phyloP scores from a whole-genome alignment of 1,140 invertebrate genomes.

The Rhizoglyphus robini region DNA sequence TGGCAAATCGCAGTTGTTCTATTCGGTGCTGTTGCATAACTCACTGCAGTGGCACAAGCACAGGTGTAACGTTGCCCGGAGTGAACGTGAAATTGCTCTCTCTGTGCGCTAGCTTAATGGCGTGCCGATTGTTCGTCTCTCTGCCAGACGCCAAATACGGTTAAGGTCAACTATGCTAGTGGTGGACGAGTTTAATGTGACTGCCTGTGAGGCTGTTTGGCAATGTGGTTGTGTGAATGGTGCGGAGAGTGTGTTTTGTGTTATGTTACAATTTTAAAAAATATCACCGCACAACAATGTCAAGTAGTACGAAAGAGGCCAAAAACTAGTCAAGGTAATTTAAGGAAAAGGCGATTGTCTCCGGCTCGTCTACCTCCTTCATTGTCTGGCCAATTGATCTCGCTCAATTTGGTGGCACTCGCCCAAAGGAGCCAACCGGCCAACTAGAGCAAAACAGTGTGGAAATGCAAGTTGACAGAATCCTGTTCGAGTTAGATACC shows the following conservation, averaged over 20 bases:
- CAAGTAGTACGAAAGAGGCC: background rate
- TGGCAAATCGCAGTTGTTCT: background rate
- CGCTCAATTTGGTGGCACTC: background rate
- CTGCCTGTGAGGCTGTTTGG: background rate
- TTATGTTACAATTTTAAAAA: slow-evolving; percentile 7
- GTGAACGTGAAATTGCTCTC: background rate
- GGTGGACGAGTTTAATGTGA: background rate
- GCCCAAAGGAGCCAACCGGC: background rate
- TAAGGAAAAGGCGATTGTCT: background rate
- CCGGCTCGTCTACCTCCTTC: background rate
- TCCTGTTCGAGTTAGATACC: no score
- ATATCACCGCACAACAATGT: slow-evolving; percentile 5
- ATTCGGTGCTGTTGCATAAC: background rate
- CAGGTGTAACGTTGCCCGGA: background rate
- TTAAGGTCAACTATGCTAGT: slow-evolving; percentile 6
- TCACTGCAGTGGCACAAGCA: background rate
- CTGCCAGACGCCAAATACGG: slow-evolving; percentile 7
- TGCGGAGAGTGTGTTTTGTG: background rate
- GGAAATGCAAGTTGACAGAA: no score
- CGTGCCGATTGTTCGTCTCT: no score
- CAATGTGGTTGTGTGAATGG: background rate
- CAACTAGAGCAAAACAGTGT: background rate
- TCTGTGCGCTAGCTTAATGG: background rate
- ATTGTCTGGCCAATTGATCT: slow-evolving; percentile 2
- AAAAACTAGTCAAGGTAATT: background rate